phyloP scores from a whole-genome alignment of 2,888 invertebrate species.

The Heliconius sara region DNA sequence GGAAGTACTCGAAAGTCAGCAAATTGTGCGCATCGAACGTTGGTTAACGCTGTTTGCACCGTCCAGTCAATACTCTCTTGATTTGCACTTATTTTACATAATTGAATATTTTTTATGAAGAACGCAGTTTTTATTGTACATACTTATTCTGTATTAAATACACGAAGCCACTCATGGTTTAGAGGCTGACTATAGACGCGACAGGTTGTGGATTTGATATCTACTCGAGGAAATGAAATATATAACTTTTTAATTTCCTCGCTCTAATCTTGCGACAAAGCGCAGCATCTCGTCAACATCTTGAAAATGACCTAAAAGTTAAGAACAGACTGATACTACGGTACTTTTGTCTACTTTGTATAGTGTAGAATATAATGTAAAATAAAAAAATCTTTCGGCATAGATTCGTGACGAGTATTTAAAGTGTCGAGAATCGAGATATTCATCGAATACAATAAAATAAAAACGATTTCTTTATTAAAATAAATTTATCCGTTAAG shows the following conservation, averaged over 20 bases:
- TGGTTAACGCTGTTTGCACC: conserved; percentile 41
- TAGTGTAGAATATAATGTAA: no score
- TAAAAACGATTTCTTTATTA: neutral
- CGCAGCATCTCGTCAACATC: no score
- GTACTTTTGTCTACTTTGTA: neutral
- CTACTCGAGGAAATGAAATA: no score
- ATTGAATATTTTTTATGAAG: conserved; percentile 19
- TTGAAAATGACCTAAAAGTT: no score
- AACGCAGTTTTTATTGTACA: neutral
- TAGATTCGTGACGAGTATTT: neutral
- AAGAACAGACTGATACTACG: neutral
- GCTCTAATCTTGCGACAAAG: no score
- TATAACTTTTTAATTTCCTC: no score
- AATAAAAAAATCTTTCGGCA: neutral
- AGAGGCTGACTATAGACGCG: no score
- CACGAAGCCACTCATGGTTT: no score
- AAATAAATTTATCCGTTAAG: neutral
- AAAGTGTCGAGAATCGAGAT: neutral
- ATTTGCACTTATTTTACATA: conserved; percentile 35
- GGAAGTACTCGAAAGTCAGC: conserved; percentile 39
- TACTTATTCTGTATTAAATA: no score
- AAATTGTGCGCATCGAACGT: conserved; percentile 39
- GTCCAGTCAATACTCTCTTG: conserved; percentile 24
- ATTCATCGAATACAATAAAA: neutral
- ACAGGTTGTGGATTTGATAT: no score